Evolutionary conservation across 1,140 invertebrate genomes (phyloP), one percentile per base, ranked within the genome.

Genomic region (Heliothis subflexa): DNA sequence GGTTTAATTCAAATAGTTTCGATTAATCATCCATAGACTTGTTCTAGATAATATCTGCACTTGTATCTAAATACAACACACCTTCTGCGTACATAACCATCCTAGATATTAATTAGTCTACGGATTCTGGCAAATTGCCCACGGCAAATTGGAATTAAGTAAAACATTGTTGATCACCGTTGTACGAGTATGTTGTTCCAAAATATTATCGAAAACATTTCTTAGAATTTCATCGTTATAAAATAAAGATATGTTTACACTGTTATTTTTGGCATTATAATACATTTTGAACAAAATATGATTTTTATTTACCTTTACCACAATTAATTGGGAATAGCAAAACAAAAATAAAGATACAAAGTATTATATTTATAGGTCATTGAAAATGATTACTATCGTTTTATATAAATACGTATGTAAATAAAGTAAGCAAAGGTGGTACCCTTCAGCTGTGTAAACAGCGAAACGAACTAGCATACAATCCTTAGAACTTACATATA

Each of bases 111-210:
- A 73, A 73, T 61, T 61, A 73, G 71, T 61, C 49, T 73, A 55
- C 71, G 33, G 40, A 59, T 73, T 55, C 71, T 73, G 71, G 71
- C 71, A 61, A 49, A 59, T 73, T 73, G 71, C 71, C 71, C 16
- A 4, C 40, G 71, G 71, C 71, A 14, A 59, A 73, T 47, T 73
- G 71, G 54, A 49, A 61, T 73, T 73, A 73, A 47, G 55, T 59
- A 73, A 59, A 73, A 73, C 55, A 72, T 18, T 57, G 25, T 45
- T 72, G 25, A 72, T 57, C 70, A 73, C 18, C 33, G 71, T 57
- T 18, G 33, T 40, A 25, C 2, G n/a, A 72, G 13, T 54, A 45
- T 33, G 45, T 33, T 71, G n/a, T 45, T 47, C 33, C 40, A 71
- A 71, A 49, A 73, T 16, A n/a, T 18, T 13, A 72, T 18, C 1